Percentiles rank a stretch among this genome's conserved stretches.
Evolutionary conservation across 2,797 vertebrate genomes (phyloP).

Genomic region (Halcyon leucocephala): DNA sequence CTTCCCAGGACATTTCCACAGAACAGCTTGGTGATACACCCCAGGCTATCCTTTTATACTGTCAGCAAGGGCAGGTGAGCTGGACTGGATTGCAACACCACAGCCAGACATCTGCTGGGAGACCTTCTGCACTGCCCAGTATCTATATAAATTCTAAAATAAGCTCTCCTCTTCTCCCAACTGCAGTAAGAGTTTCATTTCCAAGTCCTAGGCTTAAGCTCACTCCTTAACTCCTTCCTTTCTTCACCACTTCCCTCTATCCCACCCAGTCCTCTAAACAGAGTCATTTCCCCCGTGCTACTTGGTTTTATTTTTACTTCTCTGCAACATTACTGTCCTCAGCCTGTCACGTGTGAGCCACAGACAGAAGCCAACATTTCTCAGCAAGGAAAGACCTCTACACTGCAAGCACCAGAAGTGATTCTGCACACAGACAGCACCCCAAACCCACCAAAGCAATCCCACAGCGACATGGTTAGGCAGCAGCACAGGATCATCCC

Average conservation of each 20-base stretch:
- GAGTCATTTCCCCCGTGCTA: background rate
- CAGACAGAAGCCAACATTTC: background rate
- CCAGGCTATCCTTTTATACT: background rate
- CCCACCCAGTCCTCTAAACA: background rate
- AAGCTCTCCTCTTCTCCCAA: background rate
- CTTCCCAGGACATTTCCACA: background rate
- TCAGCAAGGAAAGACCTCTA: background rate
- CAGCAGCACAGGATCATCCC: background rate
- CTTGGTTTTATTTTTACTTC: background rate
- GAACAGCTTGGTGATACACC: background rate
- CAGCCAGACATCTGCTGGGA: background rate
- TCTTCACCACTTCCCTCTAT: background rate
- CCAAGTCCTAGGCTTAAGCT: background rate
- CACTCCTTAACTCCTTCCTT: constrained; percentile 15
- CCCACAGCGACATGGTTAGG: accelerated
- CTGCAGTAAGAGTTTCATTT: background rate
- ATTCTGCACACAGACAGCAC: background rate
- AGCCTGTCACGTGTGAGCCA: background rate
- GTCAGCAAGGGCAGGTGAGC: background rate
- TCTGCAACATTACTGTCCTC: background rate
- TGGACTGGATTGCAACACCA: background rate
- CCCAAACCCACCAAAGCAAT: background rate
- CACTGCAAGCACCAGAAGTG: background rate
- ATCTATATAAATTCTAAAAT: background rate
- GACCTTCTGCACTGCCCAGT: background rate